Base-by-base conservation (phyloP, 1,140 invertebrate genomes). In the Notospermus geniculatus region DNA sequence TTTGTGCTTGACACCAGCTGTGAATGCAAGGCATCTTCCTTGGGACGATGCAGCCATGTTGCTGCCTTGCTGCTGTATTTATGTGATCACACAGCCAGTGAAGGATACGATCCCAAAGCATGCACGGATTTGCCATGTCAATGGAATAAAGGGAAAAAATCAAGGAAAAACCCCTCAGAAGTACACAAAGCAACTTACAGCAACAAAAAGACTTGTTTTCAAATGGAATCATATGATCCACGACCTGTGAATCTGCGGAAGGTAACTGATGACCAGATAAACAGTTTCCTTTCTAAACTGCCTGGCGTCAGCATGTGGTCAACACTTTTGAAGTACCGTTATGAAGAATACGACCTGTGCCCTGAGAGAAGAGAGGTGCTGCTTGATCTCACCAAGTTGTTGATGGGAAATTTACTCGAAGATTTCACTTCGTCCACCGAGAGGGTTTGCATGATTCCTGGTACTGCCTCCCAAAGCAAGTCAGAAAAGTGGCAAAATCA, bases 21-120 rank as follows among this genome's bases (percentile, higher is more conserved):
- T 59, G 29, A 45, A 5, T 59, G 57, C 30, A 59, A 59, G 30
- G 57, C 57, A 9, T 59, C 57, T 7, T 13, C 57, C 23, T 23
- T 52, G 23, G 23, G 39, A 7, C 23, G 54, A 27, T 55, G 54
- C 54, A 55, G 54, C 27, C 54, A 55, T 32, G 27, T 55, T 5
- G 57, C 41, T 23, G 57, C 57, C 17, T 19, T 59, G 30, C 27
- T 59, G 45, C 43, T 59, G 39, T 17, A 46, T 28, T 13, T 50
- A 17, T 43, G 17, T 13, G 43, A 59, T 1, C 30, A 59, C 28
- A 39, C 52, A 22, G 5, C 4, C 4, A 19, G n/a, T 7, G 4
- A 50, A 5, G 25, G 46, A 36, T 36, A 36, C 15, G 32, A 36
- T 15, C 4, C 5, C 15, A 15, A 19, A n/a, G n/a, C 46, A 5